These are phyloP conservation scores for Lota lota DNA, from an alignment of 2,113 vertebrate species.

Conservation along the genomic window DNA sequence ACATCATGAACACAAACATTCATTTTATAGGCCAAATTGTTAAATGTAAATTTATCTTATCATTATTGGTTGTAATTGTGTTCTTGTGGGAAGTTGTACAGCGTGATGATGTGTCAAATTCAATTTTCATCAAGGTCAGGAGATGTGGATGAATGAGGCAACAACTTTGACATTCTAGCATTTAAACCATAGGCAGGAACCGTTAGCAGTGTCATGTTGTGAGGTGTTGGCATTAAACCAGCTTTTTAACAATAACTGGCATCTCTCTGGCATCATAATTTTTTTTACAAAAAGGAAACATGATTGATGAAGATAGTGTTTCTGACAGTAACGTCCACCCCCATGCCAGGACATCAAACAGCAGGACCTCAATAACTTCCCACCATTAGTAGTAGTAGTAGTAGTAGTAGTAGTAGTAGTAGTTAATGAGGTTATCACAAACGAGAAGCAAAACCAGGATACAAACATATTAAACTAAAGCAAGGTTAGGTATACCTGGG, in stretches of 20 bases:
- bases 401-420: too few relatives aligned
- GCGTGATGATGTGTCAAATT: background rate
- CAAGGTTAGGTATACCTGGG: slow-evolving; percentile 21
- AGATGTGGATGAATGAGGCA: background rate
- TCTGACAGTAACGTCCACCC: background rate
- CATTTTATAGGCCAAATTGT: background rate
- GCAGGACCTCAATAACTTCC: slow-evolving; percentile 20
- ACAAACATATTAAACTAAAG: slow-evolving; percentile 16
- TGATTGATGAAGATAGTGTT: too few relatives aligned
- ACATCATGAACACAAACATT: background rate
- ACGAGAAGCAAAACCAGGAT: slow-evolving; percentile 4
- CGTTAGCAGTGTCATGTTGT: too few relatives aligned
- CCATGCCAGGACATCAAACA: slow-evolving; percentile 2
- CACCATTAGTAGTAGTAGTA: slow-evolving; percentile 30
- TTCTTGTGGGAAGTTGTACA: background rate
- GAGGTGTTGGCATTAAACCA: too few relatives aligned
- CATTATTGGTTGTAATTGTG: background rate
- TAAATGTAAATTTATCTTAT: background rate
- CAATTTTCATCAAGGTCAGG: slow-evolving; percentile 6
- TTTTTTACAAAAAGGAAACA: too few relatives aligned
- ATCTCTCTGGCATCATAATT: too few relatives aligned
- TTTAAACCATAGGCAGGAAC: too few relatives aligned
- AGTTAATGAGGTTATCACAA: slow-evolving; percentile 36
- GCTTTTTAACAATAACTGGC: too few relatives aligned
- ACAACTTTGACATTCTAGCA: background rate